Percentiles rank a stretch among this genome's conserved stretches.
phyloP scores from a whole-genome alignment of 2,888 invertebrate genomes.

The Scaptodrosophila latifasciaeformis region DNA sequence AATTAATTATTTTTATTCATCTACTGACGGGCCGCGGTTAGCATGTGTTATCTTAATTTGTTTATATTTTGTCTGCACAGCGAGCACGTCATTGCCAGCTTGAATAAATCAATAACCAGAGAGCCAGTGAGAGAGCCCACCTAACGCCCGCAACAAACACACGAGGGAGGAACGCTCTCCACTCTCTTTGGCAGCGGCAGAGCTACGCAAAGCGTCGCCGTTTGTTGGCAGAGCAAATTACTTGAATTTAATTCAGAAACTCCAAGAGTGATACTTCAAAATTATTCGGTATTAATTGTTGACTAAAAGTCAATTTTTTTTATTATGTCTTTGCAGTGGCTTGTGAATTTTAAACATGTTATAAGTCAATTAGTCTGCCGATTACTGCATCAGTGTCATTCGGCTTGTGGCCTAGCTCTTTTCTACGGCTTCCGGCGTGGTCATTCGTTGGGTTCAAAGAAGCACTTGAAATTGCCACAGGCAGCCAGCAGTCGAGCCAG shows the following conservation, averaged over 20 bases:
- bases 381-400: no score
- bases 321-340: conserved; percentile 48
- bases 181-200: conserved; percentile 8
- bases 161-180: neutral
- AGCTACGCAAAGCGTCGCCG: no score
- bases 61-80: conserved; percentile 32
- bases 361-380: conserved; percentile 58
- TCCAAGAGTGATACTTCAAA: no score
- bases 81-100: conserved; percentile 37
- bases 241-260: no score
- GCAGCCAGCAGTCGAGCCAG: conserved; percentile 34
- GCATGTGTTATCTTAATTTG: neutral
- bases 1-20: no score
- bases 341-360: conserved; percentile 39
- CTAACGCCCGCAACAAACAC: neutral
- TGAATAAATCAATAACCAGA: conserved; percentile 52
- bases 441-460: no score
- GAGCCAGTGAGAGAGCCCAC: conserved; percentile 10
- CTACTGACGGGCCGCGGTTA: neutral
- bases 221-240: no score
- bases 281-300: no score
- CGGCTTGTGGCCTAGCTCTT: no score
- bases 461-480: conserved; percentile 18
- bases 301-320: neutral
- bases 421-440: conserved; percentile 51